phyloP scores from a whole-genome alignment of 92 coral and sea anemone genomes.

The Porites cylindrica region DNA sequence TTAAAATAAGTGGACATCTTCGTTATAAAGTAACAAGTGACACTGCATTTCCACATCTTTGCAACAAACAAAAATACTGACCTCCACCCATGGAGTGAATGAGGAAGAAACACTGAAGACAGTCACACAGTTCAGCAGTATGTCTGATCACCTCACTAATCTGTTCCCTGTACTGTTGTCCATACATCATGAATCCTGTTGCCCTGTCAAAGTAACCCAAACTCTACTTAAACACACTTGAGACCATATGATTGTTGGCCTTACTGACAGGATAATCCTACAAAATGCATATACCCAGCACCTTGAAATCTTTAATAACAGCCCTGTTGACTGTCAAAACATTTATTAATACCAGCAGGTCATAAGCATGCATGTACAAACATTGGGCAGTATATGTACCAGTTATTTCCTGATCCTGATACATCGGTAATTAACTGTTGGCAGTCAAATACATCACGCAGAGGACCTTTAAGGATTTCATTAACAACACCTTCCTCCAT shows the following conservation, averaged over 20 bases:
- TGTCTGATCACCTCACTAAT: conserved; percentile 87
- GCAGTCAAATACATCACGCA: conserved; percentile 96
- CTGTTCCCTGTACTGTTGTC: conserved; percentile 90
- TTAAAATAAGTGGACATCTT: too few relatives aligned
- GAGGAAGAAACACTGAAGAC: conserved; percentile 96
- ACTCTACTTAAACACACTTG: background rate
- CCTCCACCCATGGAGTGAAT: conserved; percentile 99
- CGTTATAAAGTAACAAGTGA: too few relatives aligned
- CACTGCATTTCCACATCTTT: too few relatives aligned
- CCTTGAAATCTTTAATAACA: too few relatives aligned
- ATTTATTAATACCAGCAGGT: too few relatives aligned
- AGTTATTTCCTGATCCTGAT: conserved; percentile 99
- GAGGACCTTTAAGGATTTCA: conserved; percentile 89
- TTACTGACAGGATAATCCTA: too few relatives aligned
- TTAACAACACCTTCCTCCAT: conserved; percentile 99
- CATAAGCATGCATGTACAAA: background rate
- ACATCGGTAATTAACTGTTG: conserved; percentile 96
- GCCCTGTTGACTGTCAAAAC: too few relatives aligned
- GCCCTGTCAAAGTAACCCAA: conserved; percentile 72
- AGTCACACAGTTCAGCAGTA: conserved; percentile 98
- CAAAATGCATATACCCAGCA: too few relatives aligned
- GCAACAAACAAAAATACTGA: conserved; percentile 10
- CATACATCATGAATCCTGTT: conserved; percentile 98
- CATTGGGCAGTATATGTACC: conserved; percentile 51
- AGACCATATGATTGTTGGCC: too few relatives aligned